Evolutionary conservation across 2,113 vertebrate species (phyloP).

Genomic region (Brienomyrus brachyistius): DNA sequence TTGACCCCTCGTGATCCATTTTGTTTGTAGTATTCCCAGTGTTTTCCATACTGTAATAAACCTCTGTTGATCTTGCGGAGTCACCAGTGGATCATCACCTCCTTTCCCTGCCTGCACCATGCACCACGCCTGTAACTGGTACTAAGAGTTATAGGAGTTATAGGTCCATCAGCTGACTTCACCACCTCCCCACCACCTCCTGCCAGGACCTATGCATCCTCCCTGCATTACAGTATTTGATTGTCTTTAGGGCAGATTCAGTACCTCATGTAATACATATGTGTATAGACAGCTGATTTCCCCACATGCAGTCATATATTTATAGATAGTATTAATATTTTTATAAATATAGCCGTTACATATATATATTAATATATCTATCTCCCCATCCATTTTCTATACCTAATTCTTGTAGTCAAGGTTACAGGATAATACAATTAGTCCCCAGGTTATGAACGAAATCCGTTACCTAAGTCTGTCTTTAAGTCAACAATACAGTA

Average conservation of each 20-base stretch:
- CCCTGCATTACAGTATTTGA: background rate
- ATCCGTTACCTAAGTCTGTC: background rate
- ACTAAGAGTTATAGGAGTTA: too few relatives aligned
- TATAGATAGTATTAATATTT: background rate
- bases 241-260: background rate
- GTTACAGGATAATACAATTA: background rate
- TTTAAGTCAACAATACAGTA: background rate
- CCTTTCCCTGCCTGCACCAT: too few relatives aligned
- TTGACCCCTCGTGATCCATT: too few relatives aligned
- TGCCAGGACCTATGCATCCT: background rate
- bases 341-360: background rate
- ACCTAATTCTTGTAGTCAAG: background rate
- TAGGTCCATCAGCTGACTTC: background rate
- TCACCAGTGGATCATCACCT: too few relatives aligned
- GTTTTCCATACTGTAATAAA: too few relatives aligned
- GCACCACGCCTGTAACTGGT: too few relatives aligned
- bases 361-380: background rate
- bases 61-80: too few relatives aligned
- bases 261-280: background rate
- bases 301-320: background rate
- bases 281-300: background rate
- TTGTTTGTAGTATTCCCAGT: too few relatives aligned
- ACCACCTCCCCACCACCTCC: too few relatives aligned
- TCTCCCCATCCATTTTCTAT: background rate
- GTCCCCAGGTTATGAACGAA: background rate